phyloP scores from a whole-genome alignment of 2,797 vertebrate species.

The Trichosurus vulpecula region DNA sequence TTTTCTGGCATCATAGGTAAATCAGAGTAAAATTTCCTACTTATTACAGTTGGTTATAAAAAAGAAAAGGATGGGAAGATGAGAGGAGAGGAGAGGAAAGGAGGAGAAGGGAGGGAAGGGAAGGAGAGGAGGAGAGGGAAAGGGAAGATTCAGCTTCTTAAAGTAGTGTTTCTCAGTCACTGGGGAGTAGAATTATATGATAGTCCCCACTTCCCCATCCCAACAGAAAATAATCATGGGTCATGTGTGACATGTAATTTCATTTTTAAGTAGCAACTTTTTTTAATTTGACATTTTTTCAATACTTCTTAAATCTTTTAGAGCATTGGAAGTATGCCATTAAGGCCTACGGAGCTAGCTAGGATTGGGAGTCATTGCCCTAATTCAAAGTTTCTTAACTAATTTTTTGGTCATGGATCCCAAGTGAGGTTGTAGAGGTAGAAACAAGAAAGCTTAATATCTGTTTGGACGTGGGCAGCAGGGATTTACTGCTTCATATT shows the following conservation, averaged over 20 bases:
- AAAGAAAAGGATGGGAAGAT: background rate
- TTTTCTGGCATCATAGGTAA: background rate
- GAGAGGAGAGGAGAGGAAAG: no score
- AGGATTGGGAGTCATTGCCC: background rate
- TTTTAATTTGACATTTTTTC: background rate
- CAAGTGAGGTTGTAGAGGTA: background rate
- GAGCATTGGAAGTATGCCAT: background rate
- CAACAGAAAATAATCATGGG: background rate
- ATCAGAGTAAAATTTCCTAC: background rate
- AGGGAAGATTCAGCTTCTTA: background rate
- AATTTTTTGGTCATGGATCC: background rate
- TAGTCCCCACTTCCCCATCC: background rate
- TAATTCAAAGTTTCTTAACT: background rate
- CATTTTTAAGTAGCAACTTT: background rate
- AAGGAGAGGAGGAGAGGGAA: no score
- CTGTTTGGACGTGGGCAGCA: background rate
- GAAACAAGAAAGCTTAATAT: background rate
- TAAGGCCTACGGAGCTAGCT: background rate
- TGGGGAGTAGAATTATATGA: background rate
- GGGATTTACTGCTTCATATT: background rate
- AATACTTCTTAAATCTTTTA: background rate
- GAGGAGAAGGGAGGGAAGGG: no score
- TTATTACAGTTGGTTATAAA: background rate
- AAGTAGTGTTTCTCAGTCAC: background rate
- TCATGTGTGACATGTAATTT: background rate